Percentiles rank a stretch among this genome's conserved stretches.
phyloP scores from a whole-genome alignment of 2,888 invertebrate species.

The Terebella lapidaria region DNA sequence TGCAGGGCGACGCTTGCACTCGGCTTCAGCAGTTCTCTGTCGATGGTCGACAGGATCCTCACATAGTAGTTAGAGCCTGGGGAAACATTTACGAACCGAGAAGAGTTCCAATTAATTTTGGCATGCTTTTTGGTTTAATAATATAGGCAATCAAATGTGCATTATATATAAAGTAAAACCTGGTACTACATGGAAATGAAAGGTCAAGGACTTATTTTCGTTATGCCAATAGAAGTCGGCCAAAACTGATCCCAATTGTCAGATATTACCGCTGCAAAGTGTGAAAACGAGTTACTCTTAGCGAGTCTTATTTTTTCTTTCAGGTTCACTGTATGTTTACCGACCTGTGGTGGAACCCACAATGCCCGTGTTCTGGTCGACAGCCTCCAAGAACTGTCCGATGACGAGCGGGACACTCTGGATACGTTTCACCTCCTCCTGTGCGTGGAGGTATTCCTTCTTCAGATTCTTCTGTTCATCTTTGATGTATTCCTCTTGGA shows the following conservation, averaged over 20 bases:
- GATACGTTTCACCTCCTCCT: slow-evolving; percentile 88
- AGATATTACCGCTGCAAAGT: too few relatives aligned
- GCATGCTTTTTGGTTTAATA: too few relatives aligned
- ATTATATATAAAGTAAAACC: too few relatives aligned
- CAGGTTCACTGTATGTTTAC: too few relatives aligned
- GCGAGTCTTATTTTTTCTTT: too few relatives aligned
- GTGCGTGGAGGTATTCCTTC: slow-evolving; percentile 97
- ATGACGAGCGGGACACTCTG: slow-evolving; percentile 98
- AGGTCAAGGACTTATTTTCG: too few relatives aligned
- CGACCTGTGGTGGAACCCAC: slow-evolving; percentile 90
- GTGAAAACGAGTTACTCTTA: too few relatives aligned
- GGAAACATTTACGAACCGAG: slow-evolving; percentile 17
- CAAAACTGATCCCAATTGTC: too few relatives aligned
- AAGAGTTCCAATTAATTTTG: too few relatives aligned
- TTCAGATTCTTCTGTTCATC: slow-evolving; percentile 98
- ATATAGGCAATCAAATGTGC: too few relatives aligned
- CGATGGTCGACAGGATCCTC: slow-evolving; percentile 94
- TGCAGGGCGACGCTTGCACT: slow-evolving; percentile 97
- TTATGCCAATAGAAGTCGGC: too few relatives aligned
- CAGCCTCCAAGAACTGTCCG: slow-evolving; percentile 98
- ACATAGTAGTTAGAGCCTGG: slow-evolving; percentile 97
- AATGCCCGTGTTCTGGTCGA: slow-evolving; percentile 98
- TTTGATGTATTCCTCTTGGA: slow-evolving; percentile 99
- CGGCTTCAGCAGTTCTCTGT: slow-evolving; percentile 92
- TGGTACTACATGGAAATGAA: too few relatives aligned